Conservation (phyloP, 2,113 vertebrate genomes). For the Chlorodrepanis virens region DNA sequence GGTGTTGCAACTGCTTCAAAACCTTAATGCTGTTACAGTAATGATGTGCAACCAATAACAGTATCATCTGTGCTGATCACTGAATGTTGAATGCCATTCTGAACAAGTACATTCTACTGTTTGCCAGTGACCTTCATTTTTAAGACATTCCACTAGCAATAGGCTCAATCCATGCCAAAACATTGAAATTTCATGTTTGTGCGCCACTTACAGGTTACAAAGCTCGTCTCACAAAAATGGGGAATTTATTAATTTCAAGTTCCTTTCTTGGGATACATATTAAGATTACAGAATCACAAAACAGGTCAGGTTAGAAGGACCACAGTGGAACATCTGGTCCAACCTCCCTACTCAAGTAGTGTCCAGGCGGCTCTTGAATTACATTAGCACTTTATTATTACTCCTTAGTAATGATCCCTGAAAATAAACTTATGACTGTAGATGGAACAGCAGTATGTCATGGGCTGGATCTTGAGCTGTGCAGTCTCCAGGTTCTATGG, state of each 20-base stretch:
- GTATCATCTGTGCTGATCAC: background rate
- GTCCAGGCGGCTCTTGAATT: background rate
- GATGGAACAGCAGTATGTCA: background rate
- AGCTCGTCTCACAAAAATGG: background rate
- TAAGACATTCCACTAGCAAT: background rate
- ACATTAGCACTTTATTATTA: background rate
- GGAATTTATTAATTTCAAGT: background rate
- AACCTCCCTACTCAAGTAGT: background rate
- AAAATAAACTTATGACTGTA: background rate
- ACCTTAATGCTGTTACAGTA: background rate
- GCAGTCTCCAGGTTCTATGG: background rate
- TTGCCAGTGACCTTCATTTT: background rate
- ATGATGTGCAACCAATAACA: background rate
- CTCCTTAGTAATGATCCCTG: background rate
- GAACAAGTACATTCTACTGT: background rate
- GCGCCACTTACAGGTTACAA: background rate
- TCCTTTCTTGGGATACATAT: background rate
- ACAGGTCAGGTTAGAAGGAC: background rate
- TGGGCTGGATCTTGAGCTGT: background rate
- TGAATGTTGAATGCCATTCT: background rate
- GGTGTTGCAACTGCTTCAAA: background rate
- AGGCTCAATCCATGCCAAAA: background rate
- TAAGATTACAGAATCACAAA: background rate
- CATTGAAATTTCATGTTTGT: background rate
- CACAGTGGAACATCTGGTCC: background rate